phyloP scores from a whole-genome alignment of 1,140 invertebrate genomes.

The Heliconius hewitsoni region DNA sequence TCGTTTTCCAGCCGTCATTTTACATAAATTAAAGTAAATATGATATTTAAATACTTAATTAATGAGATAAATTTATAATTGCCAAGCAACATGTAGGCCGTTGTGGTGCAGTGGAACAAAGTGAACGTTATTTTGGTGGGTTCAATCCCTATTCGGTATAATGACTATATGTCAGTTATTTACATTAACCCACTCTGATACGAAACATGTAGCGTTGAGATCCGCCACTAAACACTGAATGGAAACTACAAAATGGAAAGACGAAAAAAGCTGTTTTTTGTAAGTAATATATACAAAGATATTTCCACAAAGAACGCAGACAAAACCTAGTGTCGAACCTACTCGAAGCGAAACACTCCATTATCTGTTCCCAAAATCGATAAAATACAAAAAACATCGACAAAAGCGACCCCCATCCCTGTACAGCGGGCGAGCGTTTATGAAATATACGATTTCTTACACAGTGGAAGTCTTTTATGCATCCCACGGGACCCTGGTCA shows the following conservation, averaged over 20 bases:
- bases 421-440: constrained; percentile 55
- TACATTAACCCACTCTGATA: no score
- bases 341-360: not conserved
- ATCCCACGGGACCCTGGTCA: constrained; percentile 68
- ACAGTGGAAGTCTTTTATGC: constrained; percentile 78
- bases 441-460: constrained; percentile 81
- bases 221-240: no score
- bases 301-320: no score
- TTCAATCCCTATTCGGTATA: no score
- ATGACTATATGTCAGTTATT: no score
- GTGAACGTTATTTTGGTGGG: no score
- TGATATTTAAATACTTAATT: constrained; percentile 16
- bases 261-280: no score
- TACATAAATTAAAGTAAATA: not conserved
- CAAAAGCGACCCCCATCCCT: constrained; percentile 43
- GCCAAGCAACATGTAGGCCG: not conserved
- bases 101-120: no score
- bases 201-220: no score
- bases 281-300: no score
- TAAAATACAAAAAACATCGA: not conserved
- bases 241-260: no score
- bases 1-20: not conserved
- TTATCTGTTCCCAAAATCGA: not conserved
- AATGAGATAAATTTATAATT: constrained; percentile 22
- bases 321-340: no score